A percentile compares a stretch with the other conserved stretches of the same genome.
phyloP scores from a whole-genome alignment of 2,797 vertebrate genomes.

The Sebastes trivittatus region DNA sequence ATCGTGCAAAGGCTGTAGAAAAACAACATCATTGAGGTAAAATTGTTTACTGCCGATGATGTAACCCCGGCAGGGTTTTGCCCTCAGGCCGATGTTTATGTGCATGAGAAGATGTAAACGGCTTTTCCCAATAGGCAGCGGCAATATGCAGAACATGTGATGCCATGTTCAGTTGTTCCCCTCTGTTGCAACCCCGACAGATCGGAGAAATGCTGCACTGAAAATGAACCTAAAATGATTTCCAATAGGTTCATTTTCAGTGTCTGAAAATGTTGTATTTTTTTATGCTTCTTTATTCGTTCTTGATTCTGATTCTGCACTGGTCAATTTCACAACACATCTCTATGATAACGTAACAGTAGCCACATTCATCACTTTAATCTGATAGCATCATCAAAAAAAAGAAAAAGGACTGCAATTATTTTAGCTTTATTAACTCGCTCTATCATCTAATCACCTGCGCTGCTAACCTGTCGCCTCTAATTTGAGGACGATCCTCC shows the following conservation, averaged over 20 bases:
- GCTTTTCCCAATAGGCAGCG: neutral
- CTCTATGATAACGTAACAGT: neutral
- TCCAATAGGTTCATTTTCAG: neutral
- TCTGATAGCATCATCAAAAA: neutral
- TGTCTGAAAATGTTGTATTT: neutral
- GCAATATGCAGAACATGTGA: neutral
- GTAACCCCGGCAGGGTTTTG: neutral
- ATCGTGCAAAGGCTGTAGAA: neutral
- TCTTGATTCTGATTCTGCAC: neutral
- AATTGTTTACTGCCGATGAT: neutral
- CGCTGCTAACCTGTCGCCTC: neutral
- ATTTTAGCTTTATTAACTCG: conserved; percentile 7
- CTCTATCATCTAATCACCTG: conserved; percentile 16
- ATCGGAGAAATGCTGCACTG: neutral
- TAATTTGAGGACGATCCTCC: conserved; percentile 17
- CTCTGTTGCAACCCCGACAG: neutral
- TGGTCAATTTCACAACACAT: neutral
- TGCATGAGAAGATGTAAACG: neutral
- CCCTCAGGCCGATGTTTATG: neutral
- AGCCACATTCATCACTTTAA: neutral
- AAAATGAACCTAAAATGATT: neutral
- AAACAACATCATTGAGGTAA: conserved; percentile 5
- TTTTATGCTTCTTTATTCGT: neutral
- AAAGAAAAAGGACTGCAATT: neutral
- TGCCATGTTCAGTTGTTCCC: neutral